phyloP scores from a whole-genome alignment of 2,113 vertebrate species.

The Pterocles orientalis region DNA sequence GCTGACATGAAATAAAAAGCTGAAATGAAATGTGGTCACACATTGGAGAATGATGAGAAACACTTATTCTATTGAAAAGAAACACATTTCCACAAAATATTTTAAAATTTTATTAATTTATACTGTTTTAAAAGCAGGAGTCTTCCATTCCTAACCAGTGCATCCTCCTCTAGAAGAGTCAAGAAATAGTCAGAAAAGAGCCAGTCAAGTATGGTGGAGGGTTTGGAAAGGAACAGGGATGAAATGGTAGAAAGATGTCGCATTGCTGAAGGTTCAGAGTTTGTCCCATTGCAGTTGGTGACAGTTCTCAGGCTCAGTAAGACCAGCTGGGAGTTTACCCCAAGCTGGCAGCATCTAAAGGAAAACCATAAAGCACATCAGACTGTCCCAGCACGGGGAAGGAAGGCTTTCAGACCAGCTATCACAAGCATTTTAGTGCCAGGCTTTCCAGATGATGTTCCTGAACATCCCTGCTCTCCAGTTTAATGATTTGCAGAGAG shows the following conservation, averaged over 20 bases:
- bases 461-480: not conserved
- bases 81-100: not conserved
- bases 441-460: not conserved
- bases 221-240: not conserved
- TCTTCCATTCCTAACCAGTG: not conserved
- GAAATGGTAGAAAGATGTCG: not conserved
- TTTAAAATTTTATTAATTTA: not conserved
- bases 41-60: not conserved
- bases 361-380: not conserved
- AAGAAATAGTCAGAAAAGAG: not conserved
- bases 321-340: not conserved
- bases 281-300: not conserved
- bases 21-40: not conserved
- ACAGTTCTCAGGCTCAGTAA: not conserved
- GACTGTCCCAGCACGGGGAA: not conserved
- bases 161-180: not conserved
- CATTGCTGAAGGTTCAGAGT: not conserved
- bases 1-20: not conserved
- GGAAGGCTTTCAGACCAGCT: not conserved
- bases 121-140: not conserved
- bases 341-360: not conserved
- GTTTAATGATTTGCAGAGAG: not conserved
- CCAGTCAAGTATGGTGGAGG: not conserved
- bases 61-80: not conserved
- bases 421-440: not conserved